Conservation (phyloP, 92 coral and sea anemone genomes). For the Chrysogorgia sp. region DNA sequence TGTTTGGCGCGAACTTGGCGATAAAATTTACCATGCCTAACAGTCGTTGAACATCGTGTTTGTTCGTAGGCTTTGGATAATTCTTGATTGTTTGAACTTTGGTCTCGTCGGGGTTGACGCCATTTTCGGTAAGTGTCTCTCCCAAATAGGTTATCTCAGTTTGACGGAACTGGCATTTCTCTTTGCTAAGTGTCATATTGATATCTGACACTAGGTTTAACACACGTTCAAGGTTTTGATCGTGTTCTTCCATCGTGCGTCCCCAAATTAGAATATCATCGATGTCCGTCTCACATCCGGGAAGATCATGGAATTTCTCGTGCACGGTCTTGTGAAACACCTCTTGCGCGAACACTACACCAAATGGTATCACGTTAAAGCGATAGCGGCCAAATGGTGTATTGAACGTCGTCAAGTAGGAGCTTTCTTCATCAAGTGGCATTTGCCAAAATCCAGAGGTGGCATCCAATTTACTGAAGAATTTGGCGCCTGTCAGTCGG, state of each 20-base stretch:
- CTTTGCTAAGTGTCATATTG: constrained; percentile 63
- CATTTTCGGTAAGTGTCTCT: constrained; percentile 59
- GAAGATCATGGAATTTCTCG: constrained; percentile 48
- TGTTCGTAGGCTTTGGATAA: constrained; percentile 51
- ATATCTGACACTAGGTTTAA: constrained; percentile 48
- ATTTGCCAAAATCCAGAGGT: too few relatives aligned
- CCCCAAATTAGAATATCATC: constrained; percentile 75
- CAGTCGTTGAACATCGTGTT: constrained; percentile 61
- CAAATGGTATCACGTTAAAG: constrained; percentile 60
- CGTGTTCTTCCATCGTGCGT: constrained; percentile 60
- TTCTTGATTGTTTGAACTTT: constrained; percentile 61
- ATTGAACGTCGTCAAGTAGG: constrained; percentile 61
- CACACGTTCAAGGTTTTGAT: constrained; percentile 27
- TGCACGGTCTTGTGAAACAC: constrained; percentile 63
- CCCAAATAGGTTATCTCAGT: constrained; percentile 59
- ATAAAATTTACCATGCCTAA: constrained; percentile 68
- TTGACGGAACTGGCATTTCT: constrained; percentile 53
- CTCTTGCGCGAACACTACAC: constrained; percentile 64
- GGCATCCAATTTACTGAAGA: too few relatives aligned
- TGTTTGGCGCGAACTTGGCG: constrained; percentile 57
- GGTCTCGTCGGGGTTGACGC: constrained; percentile 59
- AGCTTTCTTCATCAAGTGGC: too few relatives aligned
- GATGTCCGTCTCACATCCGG: constrained; percentile 65
- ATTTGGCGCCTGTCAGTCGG: constrained; percentile 59
- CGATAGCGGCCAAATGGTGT: constrained; percentile 63